Evolutionary conservation across 2,888 invertebrate genomes (phyloP), one percentile per base, ranked within the genome.

Genomic region (Herminia tarsipennalis): DNA sequence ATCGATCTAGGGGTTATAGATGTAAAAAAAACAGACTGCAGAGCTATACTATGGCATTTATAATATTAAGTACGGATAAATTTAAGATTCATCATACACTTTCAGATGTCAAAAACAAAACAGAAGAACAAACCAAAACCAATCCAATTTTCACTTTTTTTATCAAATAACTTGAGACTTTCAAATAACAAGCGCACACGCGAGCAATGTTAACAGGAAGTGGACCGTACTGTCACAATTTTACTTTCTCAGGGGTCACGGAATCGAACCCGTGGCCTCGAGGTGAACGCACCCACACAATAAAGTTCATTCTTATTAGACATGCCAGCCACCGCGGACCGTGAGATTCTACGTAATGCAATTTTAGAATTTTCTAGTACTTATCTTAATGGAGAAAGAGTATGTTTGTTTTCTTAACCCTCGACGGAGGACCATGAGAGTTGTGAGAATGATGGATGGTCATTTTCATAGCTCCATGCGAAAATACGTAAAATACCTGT

Each of bases 241-340:
- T 57, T 49, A 60, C 61, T 59, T 64, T 66, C 64, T 40, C 57
- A 55, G 43, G 20, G 70, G 68, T 69, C 67, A 66, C 53, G 56
- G 52, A 61, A 63, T 64, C 61, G 47, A 47, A 49, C 38, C 38
- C 47, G 30, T 28, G 27, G 38, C 37, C 50, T 35, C 12, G 63
- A 64, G 74, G 66, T 73, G 60, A 74, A 72, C 53, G 74, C 49
- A 51, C 74, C 38, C 10, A 43, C 48, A 72, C 72, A 74, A 75
- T 72, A 48, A 62, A 29, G 55, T 51, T 57, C 56, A 61, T 55
- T 51, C 57, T 53, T 51, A 46, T 59, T 55, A 66, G 53, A 61
- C 54, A 53, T 66, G 53, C 61, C 56, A 35, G 38, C 45, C 45
- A 51, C 56, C 38, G 54, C 24, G 6, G 38, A 35, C 60, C 57